These are phyloP conservation scores for Lasioglossum zephyrum DNA, from an alignment of 2,888 invertebrate genomes.

Conservation along the genomic window DNA sequence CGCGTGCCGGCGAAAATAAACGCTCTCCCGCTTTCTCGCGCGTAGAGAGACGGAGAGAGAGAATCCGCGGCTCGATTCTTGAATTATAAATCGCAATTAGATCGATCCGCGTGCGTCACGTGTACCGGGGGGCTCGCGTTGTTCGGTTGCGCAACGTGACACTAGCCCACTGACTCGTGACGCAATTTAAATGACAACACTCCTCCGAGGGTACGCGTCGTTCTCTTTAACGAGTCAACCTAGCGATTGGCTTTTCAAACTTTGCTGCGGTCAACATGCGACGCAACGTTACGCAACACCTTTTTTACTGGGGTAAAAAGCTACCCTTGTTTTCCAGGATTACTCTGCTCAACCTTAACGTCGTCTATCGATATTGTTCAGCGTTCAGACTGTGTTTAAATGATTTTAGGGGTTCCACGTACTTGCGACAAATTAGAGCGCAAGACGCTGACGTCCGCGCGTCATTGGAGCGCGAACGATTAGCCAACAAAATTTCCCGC, in stretches of 20 bases:
- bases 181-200: slow-evolving; percentile 39
- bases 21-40: background rate
- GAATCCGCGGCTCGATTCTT: slow-evolving; percentile 28
- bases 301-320: background rate
- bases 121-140: slow-evolving; percentile 15
- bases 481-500: background rate
- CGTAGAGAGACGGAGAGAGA: background rate
- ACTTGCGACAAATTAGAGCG: background rate
- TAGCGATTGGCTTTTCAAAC: background rate
- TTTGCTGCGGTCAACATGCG: background rate
- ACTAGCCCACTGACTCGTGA: slow-evolving; percentile 32
- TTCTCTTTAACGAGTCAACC: background rate
- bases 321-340: background rate
- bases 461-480: background rate
- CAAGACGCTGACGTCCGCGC: background rate
- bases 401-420: background rate
- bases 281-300: background rate
- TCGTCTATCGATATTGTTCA: background rate
- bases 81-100: slow-evolving; percentile 39
- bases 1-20: slow-evolving; percentile 17
- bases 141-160: slow-evolving; percentile 47
- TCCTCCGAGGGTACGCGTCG: background rate
- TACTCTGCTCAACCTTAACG: background rate
- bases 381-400: background rate
- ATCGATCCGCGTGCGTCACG: slow-evolving; percentile 47